phyloP scores from a whole-genome alignment of 1,140 invertebrate genomes.

The Phortica variegata region DNA sequence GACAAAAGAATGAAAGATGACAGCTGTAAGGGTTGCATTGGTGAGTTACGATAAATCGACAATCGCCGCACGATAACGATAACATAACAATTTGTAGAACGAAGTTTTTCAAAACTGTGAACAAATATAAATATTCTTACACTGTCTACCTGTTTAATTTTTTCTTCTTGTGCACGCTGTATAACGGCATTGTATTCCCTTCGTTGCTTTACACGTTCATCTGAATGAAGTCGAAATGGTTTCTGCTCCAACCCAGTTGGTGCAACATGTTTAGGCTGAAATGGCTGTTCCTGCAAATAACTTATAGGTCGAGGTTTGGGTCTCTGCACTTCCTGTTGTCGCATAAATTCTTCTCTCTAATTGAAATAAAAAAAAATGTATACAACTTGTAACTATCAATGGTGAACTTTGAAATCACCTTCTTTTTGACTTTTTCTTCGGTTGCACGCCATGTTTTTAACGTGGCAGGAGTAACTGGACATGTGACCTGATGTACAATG shows the following conservation, averaged over 20 bases:
- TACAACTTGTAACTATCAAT: no score
- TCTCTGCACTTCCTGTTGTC: constrained; percentile 11
- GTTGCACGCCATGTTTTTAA: constrained; percentile 17
- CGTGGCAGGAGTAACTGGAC: constrained; percentile 33
- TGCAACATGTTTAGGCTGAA: constrained; percentile 11
- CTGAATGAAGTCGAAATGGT: constrained; percentile 36
- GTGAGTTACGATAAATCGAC: neutral
- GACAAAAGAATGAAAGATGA: neutral
- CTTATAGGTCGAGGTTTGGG: constrained; percentile 1
- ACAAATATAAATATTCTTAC: neutral
- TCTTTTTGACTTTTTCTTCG: neutral
- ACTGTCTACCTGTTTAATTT: constrained; percentile 41
- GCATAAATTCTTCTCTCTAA: constrained; percentile 15
- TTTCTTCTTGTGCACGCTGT: constrained; percentile 19
- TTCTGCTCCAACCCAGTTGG: constrained; percentile 6
- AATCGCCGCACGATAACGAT: no score
- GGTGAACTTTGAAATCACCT: neutral
- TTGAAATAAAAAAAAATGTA: neutral
- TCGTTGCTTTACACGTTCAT: constrained; percentile 39
- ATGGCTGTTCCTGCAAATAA: constrained; percentile 13
- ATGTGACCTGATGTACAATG: constrained; percentile 30
- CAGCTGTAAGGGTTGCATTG: neutral
- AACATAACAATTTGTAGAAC: neutral
- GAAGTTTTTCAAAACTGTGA: neutral
- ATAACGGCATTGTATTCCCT: constrained; percentile 34